Percentiles rank a stretch among this genome's conserved stretches.
Evolutionary conservation across 2,888 invertebrate species (phyloP).

Genomic region (Phortica magna): DNA sequence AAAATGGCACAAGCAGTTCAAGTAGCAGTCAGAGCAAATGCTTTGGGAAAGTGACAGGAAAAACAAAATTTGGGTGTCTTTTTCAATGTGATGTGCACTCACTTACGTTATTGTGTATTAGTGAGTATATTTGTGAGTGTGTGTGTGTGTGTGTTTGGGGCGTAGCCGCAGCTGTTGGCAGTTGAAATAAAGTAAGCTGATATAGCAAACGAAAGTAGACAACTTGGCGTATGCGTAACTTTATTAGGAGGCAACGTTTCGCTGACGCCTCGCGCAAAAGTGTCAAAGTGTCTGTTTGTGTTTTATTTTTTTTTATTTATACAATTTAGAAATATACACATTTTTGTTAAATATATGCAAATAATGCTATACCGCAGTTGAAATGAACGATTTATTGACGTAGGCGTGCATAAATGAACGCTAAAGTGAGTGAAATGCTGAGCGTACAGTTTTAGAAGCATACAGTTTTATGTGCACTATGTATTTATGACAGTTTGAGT

Average conservation of each 20-base stretch:
- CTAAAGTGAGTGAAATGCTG: not conserved
- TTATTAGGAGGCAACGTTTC: conserved; percentile 5
- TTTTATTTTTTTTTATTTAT: not conserved
- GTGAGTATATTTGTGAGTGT: conserved; percentile 2
- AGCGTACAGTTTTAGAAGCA: not conserved
- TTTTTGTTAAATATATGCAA: conserved; percentile 11
- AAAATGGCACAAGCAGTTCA: conserved; percentile 15
- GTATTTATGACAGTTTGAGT: not conserved
- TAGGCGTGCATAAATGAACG: not conserved
- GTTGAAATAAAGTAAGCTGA: not conserved
- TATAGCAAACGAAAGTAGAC: conserved; percentile 14
- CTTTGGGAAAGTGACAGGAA: conserved; percentile 20
- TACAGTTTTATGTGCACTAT: not conserved
- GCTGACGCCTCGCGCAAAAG: conserved; percentile 1
- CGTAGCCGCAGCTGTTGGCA: conserved; percentile 17
- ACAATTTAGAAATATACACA: not conserved
- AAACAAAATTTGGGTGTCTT: conserved; percentile 42
- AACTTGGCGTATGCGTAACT: conserved; percentile 63
- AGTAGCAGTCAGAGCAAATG: not conserved
- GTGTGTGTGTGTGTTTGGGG: not conserved
- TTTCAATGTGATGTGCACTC: conserved; percentile 14
- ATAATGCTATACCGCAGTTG: not conserved
- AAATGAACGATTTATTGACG: conserved; percentile 9
- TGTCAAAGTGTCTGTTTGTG: not conserved
- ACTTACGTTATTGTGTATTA: conserved; percentile 15